phyloP scores from a whole-genome alignment of 2,888 invertebrate species.

The Cantharis nigra region DNA sequence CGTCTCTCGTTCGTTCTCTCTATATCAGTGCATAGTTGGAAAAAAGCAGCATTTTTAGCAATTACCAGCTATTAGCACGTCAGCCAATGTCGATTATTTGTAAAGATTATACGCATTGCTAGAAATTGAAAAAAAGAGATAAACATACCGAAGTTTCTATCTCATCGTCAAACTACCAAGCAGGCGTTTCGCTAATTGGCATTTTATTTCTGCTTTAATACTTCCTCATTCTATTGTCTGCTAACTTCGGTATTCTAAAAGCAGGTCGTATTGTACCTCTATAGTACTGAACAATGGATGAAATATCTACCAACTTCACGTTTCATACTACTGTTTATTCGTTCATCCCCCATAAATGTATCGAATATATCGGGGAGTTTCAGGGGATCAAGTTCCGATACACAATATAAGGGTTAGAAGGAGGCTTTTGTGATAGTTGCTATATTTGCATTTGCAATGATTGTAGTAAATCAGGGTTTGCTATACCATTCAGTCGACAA shows the following conservation, averaged over 20 bases:
- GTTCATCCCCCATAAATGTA: constrained; percentile 22
- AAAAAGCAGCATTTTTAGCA: neutral
- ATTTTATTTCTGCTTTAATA: constrained; percentile 32
- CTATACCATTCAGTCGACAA: constrained; percentile 4
- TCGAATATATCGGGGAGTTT: constrained; percentile 21
- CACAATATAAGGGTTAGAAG: constrained; percentile 14
- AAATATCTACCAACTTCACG: constrained; percentile 26
- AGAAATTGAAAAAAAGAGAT: neutral
- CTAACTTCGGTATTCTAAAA: constrained; percentile 28
- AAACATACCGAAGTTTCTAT: neutral
- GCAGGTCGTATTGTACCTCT: constrained; percentile 27
- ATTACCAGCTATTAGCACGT: neutral
- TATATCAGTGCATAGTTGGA: neutral
- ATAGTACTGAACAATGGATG: constrained; percentile 17
- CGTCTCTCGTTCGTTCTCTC: neutral
- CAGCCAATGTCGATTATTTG: neutral
- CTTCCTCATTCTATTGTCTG: constrained; percentile 28
- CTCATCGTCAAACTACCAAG: constrained; percentile 12
- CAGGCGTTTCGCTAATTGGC: constrained; percentile 29
- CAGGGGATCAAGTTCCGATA: constrained; percentile 16
- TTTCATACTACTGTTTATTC: constrained; percentile 24
- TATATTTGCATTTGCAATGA: constrained; percentile 23
- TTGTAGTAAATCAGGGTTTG: constrained; percentile 21
- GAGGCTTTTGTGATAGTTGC: constrained; percentile 14
- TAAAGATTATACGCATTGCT: neutral